Percentiles rank a stretch among this genome's conserved stretches.
Evolutionary conservation across 2,797 vertebrate species (phyloP).

Genomic region (Setipinna tenuifilis): DNA sequence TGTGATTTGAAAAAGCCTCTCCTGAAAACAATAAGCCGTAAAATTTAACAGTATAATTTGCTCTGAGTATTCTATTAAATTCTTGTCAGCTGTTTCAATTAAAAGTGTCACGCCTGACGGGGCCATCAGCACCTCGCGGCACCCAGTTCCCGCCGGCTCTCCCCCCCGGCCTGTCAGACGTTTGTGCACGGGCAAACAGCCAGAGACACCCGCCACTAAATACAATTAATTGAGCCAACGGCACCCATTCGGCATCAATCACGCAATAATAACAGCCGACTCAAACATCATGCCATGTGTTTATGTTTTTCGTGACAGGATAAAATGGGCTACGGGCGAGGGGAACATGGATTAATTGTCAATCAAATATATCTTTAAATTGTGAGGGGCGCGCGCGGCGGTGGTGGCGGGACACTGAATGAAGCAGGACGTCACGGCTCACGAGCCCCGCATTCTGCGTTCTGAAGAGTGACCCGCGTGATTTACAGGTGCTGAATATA

Average conservation of each 20-base stretch:
- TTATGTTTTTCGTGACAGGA: constrained; percentile 37
- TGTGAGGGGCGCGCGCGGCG: neutral
- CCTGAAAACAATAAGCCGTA: constrained; percentile 47
- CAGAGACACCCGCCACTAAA: constrained; percentile 64
- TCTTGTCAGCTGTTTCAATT: constrained; percentile 62
- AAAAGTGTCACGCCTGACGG: constrained; percentile 57
- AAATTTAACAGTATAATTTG: constrained; percentile 68
- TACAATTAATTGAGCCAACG: constrained; percentile 78
- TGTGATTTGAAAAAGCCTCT: constrained; percentile 6
- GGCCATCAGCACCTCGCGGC: constrained; percentile 50
- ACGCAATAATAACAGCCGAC: constrained; percentile 72
- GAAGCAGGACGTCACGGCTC: neutral
- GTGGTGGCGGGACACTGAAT: neutral
- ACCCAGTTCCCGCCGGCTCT: constrained; percentile 4
- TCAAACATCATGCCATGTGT: constrained; percentile 67
- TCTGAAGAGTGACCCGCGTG: neutral
- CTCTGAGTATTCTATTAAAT: constrained; percentile 70
- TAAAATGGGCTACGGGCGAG: constrained; percentile 36
- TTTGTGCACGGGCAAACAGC: constrained; percentile 48
- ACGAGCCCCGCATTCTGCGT: neutral
- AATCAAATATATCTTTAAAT: neutral
- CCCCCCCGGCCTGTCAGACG: constrained; percentile 42
- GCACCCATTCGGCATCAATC: constrained; percentile 75
- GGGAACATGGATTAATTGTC: constrained; percentile 21
- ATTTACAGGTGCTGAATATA: neutral